Conservation (phyloP, 2,797 vertebrate genomes). For the Cottoperca gobio region DNA sequence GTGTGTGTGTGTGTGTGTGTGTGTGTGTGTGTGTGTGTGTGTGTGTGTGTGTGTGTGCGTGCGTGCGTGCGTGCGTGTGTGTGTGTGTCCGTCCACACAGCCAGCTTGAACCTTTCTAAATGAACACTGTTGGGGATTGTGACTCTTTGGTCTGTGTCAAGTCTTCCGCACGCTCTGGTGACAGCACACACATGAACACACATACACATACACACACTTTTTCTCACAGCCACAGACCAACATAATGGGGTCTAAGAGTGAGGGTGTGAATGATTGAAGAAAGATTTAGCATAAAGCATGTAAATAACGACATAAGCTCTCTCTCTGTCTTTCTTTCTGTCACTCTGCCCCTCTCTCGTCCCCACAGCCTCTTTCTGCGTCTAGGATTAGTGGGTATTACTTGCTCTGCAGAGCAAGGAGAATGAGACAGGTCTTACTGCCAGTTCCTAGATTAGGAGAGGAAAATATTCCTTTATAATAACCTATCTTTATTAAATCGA, state of each 20-base stretch:
- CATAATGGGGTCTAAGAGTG: conserved; percentile 20
- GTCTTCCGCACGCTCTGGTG: conserved; percentile 43
- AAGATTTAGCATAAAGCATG: conserved; percentile 34
- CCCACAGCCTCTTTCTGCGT: conserved; percentile 47
- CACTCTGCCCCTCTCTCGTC: conserved; percentile 21
- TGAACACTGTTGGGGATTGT: conserved; percentile 75
- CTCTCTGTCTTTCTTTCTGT: conserved; percentile 1
- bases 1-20: conserved; percentile 39
- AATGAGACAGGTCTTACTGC: conserved; percentile 75
- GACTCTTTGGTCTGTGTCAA: conserved; percentile 61
- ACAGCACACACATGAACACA: conserved; percentile 22
- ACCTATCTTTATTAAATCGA: conserved; percentile 74
- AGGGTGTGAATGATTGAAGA: conserved; percentile 24
- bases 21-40: conserved; percentile 36
- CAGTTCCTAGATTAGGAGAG: conserved; percentile 67
- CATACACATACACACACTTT: conserved; percentile 9
- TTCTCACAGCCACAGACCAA: conserved; percentile 6
- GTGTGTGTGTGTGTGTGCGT: conserved; percentile 35
- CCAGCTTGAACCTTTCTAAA: conserved; percentile 67
- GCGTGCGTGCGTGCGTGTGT: conserved; percentile 28
- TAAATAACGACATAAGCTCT: conserved; percentile 50
- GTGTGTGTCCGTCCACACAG: conserved; percentile 24
- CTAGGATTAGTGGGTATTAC: conserved; percentile 79
- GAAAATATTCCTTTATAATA: conserved; percentile 74
- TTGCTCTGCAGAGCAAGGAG: conserved; percentile 74